Conservation (phyloP, 2,888 invertebrate species). For the Embidobia sp. region DNA sequence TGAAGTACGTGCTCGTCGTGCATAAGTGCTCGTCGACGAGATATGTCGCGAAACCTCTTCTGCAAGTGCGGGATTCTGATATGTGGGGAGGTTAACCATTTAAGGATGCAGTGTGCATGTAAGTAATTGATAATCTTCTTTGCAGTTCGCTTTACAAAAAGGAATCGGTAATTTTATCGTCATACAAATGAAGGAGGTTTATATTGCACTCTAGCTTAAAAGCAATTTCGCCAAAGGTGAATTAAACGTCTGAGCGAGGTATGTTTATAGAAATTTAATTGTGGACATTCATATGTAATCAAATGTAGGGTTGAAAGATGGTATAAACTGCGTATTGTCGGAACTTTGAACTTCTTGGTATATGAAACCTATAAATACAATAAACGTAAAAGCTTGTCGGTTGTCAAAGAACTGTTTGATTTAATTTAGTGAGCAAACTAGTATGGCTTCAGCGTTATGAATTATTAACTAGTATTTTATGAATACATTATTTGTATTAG, state of each 20-base stretch:
- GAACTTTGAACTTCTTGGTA: not conserved
- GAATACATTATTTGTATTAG: too few species aligned
- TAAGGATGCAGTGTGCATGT: slow-evolving; percentile 51
- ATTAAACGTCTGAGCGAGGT: slow-evolving; percentile 14
- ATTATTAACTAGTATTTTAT: too few species aligned
- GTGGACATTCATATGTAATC: slow-evolving; percentile 20
- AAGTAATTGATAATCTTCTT: slow-evolving; percentile 63
- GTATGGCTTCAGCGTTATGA: too few species aligned
- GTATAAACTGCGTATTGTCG: slow-evolving; percentile 2
- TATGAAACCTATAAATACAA: too few species aligned
- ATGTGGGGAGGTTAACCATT: slow-evolving; percentile 60
- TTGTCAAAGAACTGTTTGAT: too few species aligned
- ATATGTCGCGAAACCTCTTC: slow-evolving; percentile 68
- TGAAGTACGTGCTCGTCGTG: slow-evolving; percentile 71
- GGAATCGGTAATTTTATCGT: slow-evolving; percentile 43
- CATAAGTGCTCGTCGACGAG: slow-evolving; percentile 73
- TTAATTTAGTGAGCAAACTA: too few species aligned
- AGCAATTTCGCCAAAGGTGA: slow-evolving; percentile 25
- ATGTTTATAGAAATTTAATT: slow-evolving; percentile 45
- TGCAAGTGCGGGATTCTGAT: slow-evolving; percentile 56
- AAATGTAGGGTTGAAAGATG: slow-evolving; percentile 12
- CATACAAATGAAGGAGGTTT: slow-evolving; percentile 43
- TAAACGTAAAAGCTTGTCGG: too few species aligned
- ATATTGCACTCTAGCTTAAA: slow-evolving; percentile 32
- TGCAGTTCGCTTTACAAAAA: slow-evolving; percentile 39